Percentiles rank a stretch among this genome's conserved stretches.
These are phyloP conservation scores for Epicampocera succincta DNA, from an alignment of 2,888 invertebrate genomes.

Conservation along the genomic window DNA sequence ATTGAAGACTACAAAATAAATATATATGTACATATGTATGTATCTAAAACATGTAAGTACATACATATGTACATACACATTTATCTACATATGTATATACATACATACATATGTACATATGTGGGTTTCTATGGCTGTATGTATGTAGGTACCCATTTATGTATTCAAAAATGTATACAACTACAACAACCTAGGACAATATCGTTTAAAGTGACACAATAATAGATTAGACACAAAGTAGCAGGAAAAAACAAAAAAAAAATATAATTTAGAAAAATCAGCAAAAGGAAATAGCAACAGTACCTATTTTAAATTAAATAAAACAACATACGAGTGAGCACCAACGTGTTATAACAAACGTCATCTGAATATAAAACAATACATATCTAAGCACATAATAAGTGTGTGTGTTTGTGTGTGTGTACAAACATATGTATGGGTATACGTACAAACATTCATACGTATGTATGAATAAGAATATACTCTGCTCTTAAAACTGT, in stretches of 20 bases:
- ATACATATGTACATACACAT: no score
- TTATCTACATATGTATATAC: background rate
- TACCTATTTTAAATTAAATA: conserved; percentile 25
- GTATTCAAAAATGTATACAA: conserved; percentile 10
- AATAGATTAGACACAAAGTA: conserved; percentile 69
- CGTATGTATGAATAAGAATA: background rate
- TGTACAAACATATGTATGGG: no score
- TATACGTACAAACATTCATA: background rate
- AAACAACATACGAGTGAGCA: background rate
- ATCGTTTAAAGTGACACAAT: conserved; percentile 79
- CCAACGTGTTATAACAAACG: conserved; percentile 5
- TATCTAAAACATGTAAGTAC: no score
- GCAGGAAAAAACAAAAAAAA: conserved; percentile 26
- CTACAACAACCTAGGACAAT: conserved; percentile 79
- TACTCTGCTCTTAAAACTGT: background rate
- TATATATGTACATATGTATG: background rate
- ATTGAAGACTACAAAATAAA: background rate
- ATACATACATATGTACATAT: no score
- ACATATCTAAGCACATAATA: no score
- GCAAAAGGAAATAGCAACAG: conserved; percentile 49
- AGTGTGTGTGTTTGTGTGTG: no score
- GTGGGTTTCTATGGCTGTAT: no score
- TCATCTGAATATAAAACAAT: conserved; percentile 4
- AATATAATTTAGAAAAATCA: conserved; percentile 51
- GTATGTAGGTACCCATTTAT: background rate